Percentiles rank a stretch among this genome's conserved stretches.
Conservation (phyloP, 2,113 vertebrate genomes). For the Arizona elegans region DNA sequence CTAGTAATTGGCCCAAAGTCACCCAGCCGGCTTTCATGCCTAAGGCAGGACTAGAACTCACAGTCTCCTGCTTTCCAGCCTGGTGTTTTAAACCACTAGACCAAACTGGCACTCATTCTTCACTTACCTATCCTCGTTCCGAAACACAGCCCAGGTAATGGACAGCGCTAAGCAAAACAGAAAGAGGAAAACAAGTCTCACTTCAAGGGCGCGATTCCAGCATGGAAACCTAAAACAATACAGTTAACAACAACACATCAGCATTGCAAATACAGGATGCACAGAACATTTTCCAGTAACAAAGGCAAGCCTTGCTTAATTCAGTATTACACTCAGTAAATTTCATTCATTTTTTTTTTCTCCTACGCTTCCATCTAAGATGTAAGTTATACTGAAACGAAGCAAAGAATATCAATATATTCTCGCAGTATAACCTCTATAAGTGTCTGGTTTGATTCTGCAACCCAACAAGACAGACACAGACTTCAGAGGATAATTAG, state of each 20-base stretch:
- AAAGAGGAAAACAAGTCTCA: constrained; percentile 83
- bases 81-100: not conserved
- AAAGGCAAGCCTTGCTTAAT: not conserved
- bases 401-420: no score
- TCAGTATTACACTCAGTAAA: not conserved
- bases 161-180: constrained; percentile 77
- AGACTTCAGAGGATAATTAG: no score
- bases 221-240: constrained; percentile 72
- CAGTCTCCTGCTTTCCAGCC: no score
- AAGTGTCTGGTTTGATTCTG: no score
- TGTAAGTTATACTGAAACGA: not conserved
- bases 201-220: constrained; percentile 70
- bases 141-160: constrained; percentile 87
- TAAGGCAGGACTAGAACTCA: no score
- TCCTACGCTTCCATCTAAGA: not conserved
- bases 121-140: constrained; percentile 90
- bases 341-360: not conserved
- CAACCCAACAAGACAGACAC: no score
- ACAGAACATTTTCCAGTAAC: not conserved
- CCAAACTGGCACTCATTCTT: not conserved
- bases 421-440: no score
- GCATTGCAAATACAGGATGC: not conserved
- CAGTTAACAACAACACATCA: constrained; percentile 1
- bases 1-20: no score
- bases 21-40: no score